These are phyloP conservation scores for Paratilapia polleni DNA, from an alignment of 2,113 vertebrate genomes.

Conservation along the genomic window DNA sequence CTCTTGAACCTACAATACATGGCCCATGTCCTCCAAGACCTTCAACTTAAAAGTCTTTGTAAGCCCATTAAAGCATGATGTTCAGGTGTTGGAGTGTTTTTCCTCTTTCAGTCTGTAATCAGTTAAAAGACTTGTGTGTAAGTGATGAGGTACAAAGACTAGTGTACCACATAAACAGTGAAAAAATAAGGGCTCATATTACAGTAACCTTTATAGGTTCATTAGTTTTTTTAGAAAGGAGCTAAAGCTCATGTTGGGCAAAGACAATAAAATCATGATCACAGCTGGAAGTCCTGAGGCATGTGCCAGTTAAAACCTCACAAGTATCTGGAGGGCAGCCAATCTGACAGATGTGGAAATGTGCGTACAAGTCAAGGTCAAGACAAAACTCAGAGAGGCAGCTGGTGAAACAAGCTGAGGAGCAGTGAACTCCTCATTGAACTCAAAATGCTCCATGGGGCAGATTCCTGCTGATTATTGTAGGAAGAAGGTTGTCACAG, in stretches of 20 bases:
- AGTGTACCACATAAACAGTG: neutral
- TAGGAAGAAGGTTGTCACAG: neutral
- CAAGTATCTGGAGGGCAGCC: constrained; percentile 43
- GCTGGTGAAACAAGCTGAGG: constrained; percentile 27
- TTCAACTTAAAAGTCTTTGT: constrained; percentile 13
- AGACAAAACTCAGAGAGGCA: constrained; percentile 24
- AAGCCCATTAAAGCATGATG: neutral
- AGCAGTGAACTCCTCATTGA: neutral
- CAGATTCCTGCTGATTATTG: neutral
- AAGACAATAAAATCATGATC: constrained; percentile 35
- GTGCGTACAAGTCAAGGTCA: constrained; percentile 44
- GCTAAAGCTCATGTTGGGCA: neutral
- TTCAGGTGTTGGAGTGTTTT: neutral
- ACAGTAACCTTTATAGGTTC: neutral
- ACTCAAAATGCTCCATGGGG: neutral
- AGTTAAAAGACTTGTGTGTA: neutral
- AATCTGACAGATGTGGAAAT: constrained; percentile 19
- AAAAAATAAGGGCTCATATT: neutral
- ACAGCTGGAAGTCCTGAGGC: constrained; percentile 44
- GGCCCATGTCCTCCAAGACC: constrained; percentile 14
- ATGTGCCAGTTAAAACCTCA: constrained; percentile 36
- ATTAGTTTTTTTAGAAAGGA: constrained; percentile 21
- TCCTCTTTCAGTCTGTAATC: neutral
- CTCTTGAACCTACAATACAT: constrained; percentile 23
- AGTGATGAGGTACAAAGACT: neutral